Conservation (phyloP, 2,888 invertebrate genomes). For the Clistopyga incitator region DNA sequence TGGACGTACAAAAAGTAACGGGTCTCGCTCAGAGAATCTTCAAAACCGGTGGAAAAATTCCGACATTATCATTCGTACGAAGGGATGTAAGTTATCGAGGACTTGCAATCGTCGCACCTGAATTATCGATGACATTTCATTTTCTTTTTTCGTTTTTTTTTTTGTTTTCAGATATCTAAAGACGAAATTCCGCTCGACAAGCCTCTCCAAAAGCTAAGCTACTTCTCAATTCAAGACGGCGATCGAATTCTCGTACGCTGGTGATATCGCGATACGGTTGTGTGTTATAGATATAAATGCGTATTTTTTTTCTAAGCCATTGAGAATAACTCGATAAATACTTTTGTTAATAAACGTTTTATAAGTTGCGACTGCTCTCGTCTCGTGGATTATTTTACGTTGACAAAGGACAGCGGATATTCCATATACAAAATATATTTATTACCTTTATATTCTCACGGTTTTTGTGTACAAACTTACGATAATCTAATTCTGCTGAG, state of each 20-base stretch:
- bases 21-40: constrained; percentile 92
- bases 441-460: constrained; percentile 30
- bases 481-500: constrained; percentile 81
- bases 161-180: constrained; percentile 85
- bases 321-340: constrained; percentile 72
- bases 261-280: constrained; percentile 81
- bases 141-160: constrained; percentile 67
- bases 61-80: constrained; percentile 82
- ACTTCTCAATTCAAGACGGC: constrained; percentile 93
- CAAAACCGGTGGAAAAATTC: constrained; percentile 85
- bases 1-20: constrained; percentile 93
- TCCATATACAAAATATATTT: constrained; percentile 62
- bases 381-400: constrained; percentile 48
- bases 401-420: constrained; percentile 36
- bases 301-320: constrained; percentile 78
- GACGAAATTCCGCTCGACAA: constrained; percentile 92
- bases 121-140: background rate
- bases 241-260: constrained; percentile 91
- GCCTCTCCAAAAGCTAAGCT: constrained; percentile 92
- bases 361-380: constrained; percentile 55
- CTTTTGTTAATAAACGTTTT: constrained; percentile 67
- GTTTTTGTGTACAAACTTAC: background rate
- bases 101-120: background rate
- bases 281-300: constrained; percentile 76
- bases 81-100: constrained; percentile 82